These are phyloP conservation scores for Synchiropus splendidus DNA, from an alignment of 2,113 vertebrate genomes.

Conservation along the genomic window DNA sequence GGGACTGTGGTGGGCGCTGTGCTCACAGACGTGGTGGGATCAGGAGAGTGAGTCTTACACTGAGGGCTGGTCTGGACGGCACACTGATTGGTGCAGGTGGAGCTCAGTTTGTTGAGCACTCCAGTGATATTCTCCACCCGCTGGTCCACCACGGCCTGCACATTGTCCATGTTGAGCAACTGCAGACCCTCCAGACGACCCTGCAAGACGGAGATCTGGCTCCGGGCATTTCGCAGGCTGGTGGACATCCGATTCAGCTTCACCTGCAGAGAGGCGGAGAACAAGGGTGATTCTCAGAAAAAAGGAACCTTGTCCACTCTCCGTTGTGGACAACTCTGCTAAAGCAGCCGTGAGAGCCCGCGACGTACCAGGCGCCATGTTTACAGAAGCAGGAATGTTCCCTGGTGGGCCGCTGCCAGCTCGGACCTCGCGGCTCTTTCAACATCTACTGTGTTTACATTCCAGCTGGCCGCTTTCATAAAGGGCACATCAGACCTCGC, in stretches of 20 bases:
- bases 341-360: conserved; percentile 26
- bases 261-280: conserved; percentile 50
- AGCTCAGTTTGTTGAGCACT: conserved; percentile 72
- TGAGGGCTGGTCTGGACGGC: conserved; percentile 33
- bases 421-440: conserved; percentile 28
- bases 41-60: conserved; percentile 62
- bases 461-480: conserved; percentile 22
- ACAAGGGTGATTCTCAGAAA: too few relatives aligned
- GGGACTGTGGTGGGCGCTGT: too few relatives aligned
- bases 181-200: conserved; percentile 76
- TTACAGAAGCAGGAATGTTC: conserved; percentile 42
- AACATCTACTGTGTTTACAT: conserved; percentile 36
- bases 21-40: too few relatives aligned
- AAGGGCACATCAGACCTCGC: conserved; percentile 6
- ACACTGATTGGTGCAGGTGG: conserved; percentile 76
- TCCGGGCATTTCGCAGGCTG: conserved; percentile 78
- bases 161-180: conserved; percentile 77
- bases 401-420: conserved; percentile 27
- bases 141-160: conserved; percentile 76
- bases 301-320: too few relatives aligned
- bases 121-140: conserved; percentile 81
- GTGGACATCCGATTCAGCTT: conserved; percentile 81
- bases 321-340: conserved; percentile 22
- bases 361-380: conserved; percentile 29
- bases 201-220: conserved; percentile 75